phyloP scores from a whole-genome alignment of 2,888 invertebrate species.

The Papilio demoleus region DNA sequence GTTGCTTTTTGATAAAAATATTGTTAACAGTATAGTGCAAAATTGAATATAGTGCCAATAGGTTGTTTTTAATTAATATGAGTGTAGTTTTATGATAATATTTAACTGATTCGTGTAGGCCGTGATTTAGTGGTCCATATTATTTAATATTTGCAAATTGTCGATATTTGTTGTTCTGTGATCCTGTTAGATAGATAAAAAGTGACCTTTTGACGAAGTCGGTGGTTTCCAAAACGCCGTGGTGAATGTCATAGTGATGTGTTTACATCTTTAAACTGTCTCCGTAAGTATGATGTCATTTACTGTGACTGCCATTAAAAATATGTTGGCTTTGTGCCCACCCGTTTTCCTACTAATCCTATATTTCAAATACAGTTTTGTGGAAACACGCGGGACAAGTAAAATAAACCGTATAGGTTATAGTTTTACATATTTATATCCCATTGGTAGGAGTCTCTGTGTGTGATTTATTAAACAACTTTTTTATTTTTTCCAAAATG shows the following conservation, averaged over 20 bases:
- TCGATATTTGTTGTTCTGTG: constrained; percentile 47
- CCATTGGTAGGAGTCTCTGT: constrained; percentile 1
- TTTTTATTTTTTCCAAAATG: background rate
- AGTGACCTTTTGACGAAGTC: constrained; percentile 54
- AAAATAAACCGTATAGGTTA: constrained; percentile 72
- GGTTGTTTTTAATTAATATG: constrained; percentile 49
- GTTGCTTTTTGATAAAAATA: constrained; percentile 52
- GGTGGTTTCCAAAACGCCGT: constrained; percentile 55
- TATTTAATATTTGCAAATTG: constrained; percentile 59
- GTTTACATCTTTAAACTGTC: constrained; percentile 79
- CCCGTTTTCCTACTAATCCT: constrained; percentile 75
- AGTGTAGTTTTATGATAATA: constrained; percentile 53
- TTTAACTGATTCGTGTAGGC: constrained; percentile 71
- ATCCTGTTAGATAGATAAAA: constrained; percentile 46
- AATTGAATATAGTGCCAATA: constrained; percentile 56
- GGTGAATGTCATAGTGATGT: constrained; percentile 71
- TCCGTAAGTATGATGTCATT: constrained; percentile 82
- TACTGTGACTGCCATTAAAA: constrained; percentile 76
- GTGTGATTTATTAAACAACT: background rate
- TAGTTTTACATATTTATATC: constrained; percentile 59
- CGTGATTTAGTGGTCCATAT: constrained; percentile 72
- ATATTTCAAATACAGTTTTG: constrained; percentile 68
- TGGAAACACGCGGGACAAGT: constrained; percentile 68
- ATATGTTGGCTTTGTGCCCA: constrained; percentile 82
- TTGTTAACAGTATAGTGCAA: constrained; percentile 44